Base-by-base conservation (phyloP, 2,113 vertebrate species). In the Malurus alboscapulatus region DNA sequence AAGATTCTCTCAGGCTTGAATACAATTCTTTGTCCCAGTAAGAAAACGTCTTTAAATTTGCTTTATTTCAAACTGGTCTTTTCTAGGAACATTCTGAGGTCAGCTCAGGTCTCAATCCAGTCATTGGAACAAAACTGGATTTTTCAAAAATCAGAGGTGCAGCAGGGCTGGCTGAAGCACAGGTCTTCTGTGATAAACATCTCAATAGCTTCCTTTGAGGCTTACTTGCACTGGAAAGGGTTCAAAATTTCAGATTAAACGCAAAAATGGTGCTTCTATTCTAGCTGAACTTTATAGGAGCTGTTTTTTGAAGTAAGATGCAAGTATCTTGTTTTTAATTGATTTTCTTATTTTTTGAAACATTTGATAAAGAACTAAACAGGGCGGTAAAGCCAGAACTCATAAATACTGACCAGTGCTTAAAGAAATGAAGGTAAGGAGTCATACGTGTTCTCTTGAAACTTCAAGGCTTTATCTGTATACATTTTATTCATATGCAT, bases 1-100 rank as follows among this genome's bases (percentile, higher is more conserved):
- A 72, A 72, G 38, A 80, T 94, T 91, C 76, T 93, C 91, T 74
- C 19, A 74, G 93, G 59, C 89, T 86, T 91, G 91, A 93, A 91
- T 95, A 59, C 63, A 32, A 85, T 93, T 90, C 22, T 75, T 29
- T 69, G 47, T 47, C 22, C 22, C 24, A 93, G 59, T 81, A 77
- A 81, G 21, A 51, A 91, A 80, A 78, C 7, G 10, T 7, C 15
- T 69, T 74, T 42, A 63, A 44, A 40, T 51, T 57, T 86, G 4
- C 57, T 78, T 76, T 86, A 25, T 76, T 83, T 88, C 34, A 54
- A 54, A 36, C 12, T 42, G 13, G 5, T 50, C 8, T 77, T 91
- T 87, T 72, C 65, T 78, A 59, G 75, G 42, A 77, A 9, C 24
- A 25, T 10, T 74, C 22, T 78, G 53, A 78, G 61, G 19, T n/a